Evolutionary conservation across 64 coral and sea anemone species (phyloP).

Genomic region (Pocillopora verrucosa): DNA sequence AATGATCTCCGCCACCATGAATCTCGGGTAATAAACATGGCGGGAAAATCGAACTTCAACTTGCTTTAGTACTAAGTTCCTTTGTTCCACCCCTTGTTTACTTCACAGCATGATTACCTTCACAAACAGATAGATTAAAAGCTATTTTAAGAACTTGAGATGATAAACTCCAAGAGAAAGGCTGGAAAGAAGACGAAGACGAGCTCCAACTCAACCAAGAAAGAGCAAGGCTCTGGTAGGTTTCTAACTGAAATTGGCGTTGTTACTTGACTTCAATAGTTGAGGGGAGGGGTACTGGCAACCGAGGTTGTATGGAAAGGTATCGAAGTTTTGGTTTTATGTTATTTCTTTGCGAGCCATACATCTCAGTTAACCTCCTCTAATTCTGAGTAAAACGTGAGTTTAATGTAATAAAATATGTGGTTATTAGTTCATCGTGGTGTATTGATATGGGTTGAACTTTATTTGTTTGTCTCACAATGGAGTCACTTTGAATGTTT

Average conservation of each 20-base stretch:
- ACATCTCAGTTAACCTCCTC: no score
- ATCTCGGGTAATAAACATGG: constrained; percentile 88
- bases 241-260: neutral
- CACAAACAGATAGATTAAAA: neutral
- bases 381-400: no score
- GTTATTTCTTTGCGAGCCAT: no score
- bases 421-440: no score
- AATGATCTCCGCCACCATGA: neutral
- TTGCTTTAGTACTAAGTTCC: neutral
- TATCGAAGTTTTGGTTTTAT: no score
- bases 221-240: neutral
- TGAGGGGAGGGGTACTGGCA: no score
- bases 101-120: neutral
- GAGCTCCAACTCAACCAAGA: constrained; percentile 14
- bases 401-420: no score
- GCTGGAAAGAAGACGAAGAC: constrained; percentile 50
- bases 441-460: no score
- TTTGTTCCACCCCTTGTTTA: neutral
- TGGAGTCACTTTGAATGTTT: no score
- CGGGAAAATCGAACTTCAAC: constrained; percentile 74
- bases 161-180: constrained; percentile 68
- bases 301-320: no score
- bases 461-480: no score
- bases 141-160: neutral
- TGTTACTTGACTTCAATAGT: no score